Conservation (phyloP, 2,113 vertebrate genomes). For the Otis tarda region DNA sequence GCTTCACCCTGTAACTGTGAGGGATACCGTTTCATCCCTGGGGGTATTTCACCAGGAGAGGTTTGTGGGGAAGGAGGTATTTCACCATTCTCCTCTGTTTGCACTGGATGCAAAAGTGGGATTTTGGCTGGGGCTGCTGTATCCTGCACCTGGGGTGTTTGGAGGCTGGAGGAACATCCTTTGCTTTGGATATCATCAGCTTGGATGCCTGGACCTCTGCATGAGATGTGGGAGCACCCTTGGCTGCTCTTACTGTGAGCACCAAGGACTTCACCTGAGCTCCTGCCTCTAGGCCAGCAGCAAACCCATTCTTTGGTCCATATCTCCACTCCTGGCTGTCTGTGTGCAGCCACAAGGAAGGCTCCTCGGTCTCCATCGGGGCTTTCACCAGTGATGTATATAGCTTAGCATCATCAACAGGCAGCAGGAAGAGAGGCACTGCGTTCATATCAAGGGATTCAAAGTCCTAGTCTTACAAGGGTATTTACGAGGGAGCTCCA, state of each 20-base stretch:
- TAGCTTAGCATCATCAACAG: not conserved
- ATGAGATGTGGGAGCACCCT: not conserved
- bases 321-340: not conserved
- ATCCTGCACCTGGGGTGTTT: not conserved
- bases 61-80: not conserved
- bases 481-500: not conserved
- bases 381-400: not conserved
- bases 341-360: rapidly evolving
- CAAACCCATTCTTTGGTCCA: not conserved
- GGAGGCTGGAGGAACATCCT: not conserved
- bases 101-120: not conserved
- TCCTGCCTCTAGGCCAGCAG: not conserved
- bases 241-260: not conserved
- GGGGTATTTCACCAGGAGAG: not conserved
- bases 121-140: not conserved
- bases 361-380: not conserved
- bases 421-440: not conserved
- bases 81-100: not conserved
- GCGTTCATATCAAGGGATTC: not conserved
- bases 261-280: not conserved
- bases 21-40: not conserved
- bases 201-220: not conserved
- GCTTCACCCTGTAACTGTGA: not conserved
- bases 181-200: not conserved
- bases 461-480: not conserved